A percentile compares a stretch with the other conserved stretches of the same genome.
Evolutionary conservation across 2,113 vertebrate genomes (phyloP).

Genomic region (Actinemys pallida): DNA sequence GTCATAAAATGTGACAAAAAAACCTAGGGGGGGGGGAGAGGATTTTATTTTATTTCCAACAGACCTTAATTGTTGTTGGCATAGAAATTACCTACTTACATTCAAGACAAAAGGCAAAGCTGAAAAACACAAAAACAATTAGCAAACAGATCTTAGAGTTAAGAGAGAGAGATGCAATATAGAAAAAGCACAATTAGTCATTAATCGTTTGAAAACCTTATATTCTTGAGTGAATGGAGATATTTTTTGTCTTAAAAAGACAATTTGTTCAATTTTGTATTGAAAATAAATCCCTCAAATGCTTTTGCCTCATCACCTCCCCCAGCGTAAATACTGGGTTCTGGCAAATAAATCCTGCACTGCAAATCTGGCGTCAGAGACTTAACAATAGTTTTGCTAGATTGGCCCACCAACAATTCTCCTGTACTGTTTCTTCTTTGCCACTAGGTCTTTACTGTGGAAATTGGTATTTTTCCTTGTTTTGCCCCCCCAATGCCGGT

Average conservation of each 20-base stretch:
- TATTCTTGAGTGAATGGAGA: constrained; percentile 36
- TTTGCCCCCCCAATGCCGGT: neutral
- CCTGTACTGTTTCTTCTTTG: constrained; percentile 49
- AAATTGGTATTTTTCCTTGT: constrained; percentile 44
- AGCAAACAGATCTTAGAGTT: constrained; percentile 58
- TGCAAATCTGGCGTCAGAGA: neutral
- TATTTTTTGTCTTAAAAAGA: constrained; percentile 15
- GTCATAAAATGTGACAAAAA: constrained; percentile 57
- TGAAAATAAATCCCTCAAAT: neutral
- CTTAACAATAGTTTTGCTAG: constrained; percentile 6
- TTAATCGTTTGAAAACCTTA: constrained; percentile 46
- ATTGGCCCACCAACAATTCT: constrained; percentile 11
- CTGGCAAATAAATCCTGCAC: neutral
- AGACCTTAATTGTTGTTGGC: constrained; percentile 68
- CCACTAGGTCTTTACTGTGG: constrained; percentile 29
- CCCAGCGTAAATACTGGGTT: neutral
- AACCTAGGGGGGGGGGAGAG: neutral
- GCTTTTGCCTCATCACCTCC: neutral
- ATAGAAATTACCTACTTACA: constrained; percentile 62
- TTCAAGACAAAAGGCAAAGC: constrained; percentile 65
- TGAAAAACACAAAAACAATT: constrained; percentile 72
- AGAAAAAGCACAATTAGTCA: constrained; percentile 66
- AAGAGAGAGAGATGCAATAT: constrained; percentile 68
- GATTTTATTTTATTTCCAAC: constrained; percentile 18
- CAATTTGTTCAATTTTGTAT: neutral